Base-by-base conservation (phyloP, 2,113 vertebrate species). In the Istiophorus platypterus region DNA sequence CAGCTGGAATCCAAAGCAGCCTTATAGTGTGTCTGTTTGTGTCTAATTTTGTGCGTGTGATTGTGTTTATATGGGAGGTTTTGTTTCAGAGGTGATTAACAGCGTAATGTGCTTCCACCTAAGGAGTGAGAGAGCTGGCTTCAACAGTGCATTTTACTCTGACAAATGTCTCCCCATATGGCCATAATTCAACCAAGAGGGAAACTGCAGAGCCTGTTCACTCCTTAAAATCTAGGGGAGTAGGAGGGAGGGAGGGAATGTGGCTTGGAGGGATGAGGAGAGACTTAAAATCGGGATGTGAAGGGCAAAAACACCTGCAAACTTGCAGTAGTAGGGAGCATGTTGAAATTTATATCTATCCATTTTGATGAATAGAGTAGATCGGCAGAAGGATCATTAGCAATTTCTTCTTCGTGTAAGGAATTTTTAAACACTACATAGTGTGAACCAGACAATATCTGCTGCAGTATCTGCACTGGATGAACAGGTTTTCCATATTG, bases 41-140 rank as follows among this genome's bases (percentile, higher is more conserved):
- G 41, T 42, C 11, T 42, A 12, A 13, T 10, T 42, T 1, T 42
- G 47, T 51, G 18, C 63, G 24, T 49, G 41, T 61, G 39, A 24
- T 37, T 10, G 4, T n/a, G 29, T 65, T 0, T 69, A n/a, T 41
- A n/a, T 7, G 27, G 54, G 52, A 29, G 47, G 52, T 24, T 74
- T 75, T 67, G 71, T 22, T 78, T 56, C 52, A 69, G 66, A 58
- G 22, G 70, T 85, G 81, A 88, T 90, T 88, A 80, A 80, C 72
- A 75, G 29, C 58, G 13, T 22, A 29, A 68, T 67, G 64, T 41
- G 56, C 56, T 45, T 82, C 76, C 45, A 56, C 41, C 51, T 61
- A 15, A 61, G 71, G 52, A 74, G 74, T 1, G 0, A 54, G 24
- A 62, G 70, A 29, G 11, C 64, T 42, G 63, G 57, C 61, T 63